These are phyloP conservation scores for Lampropteryx suffumata DNA, from an alignment of 2,888 invertebrate genomes.

Conservation along the genomic window DNA sequence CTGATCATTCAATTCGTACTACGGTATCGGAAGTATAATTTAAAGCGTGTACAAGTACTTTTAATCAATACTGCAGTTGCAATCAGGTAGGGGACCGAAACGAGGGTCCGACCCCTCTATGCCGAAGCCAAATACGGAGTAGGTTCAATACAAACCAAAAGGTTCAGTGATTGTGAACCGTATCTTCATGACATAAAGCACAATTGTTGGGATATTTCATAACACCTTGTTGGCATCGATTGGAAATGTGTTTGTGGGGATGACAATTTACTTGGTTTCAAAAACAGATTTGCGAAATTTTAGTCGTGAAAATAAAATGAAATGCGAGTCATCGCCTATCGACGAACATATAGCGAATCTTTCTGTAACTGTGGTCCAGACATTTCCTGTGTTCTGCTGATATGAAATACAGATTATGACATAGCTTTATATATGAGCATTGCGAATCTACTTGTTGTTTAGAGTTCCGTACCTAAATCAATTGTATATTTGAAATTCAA, in stretches of 20 bases:
- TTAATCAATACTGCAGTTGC: constrained; percentile 78
- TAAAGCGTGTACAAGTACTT: constrained; percentile 46
- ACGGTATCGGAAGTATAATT: constrained; percentile 38
- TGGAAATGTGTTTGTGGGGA: constrained; percentile 10
- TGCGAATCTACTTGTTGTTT: not conserved
- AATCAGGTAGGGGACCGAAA: constrained; percentile 53
- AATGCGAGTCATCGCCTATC: not conserved
- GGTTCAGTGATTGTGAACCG: constrained; percentile 12
- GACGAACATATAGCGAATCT: not conserved
- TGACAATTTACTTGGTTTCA: constrained; percentile 1
- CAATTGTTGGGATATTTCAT: not conserved
- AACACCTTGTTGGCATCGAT: not conserved
- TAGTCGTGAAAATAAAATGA: not conserved
- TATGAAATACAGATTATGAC: not conserved
- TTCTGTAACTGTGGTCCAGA: constrained; percentile 5
- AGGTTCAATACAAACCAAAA: constrained; percentile 5
- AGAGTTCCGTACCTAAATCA: too few relatives aligned
- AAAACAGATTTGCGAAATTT: not conserved
- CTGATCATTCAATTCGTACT: constrained; percentile 10
- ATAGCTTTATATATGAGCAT: not conserved
- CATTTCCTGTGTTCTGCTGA: constrained; percentile 21
- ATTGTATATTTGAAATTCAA: not conserved
- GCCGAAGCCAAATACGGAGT: constrained; percentile 55
- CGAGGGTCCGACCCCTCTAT: constrained; percentile 62
- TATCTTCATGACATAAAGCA: constrained; percentile 6